Evolutionary conservation across 2,888 invertebrate species (phyloP).

Genomic region (Stictocephala bisonia): DNA sequence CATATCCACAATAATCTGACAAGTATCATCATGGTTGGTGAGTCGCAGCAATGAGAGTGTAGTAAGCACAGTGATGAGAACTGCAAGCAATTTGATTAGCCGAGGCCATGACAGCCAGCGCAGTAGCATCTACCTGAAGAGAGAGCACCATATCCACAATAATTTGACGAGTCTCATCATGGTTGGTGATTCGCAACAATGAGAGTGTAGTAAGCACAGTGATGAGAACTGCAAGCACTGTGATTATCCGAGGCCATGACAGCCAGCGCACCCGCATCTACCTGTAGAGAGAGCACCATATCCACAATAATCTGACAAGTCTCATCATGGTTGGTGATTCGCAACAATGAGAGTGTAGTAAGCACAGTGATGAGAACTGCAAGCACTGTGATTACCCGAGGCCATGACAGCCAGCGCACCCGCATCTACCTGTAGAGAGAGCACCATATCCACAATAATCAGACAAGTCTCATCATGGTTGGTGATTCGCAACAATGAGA

Average conservation of each 20-base stretch:
- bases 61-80: not conserved
- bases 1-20: too few species aligned
- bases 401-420: not conserved
- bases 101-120: conserved; percentile 1
- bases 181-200: not conserved
- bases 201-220: not conserved
- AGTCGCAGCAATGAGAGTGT: not conserved
- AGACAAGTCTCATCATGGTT: too few species aligned
- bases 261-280: conserved; percentile 17
- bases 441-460: too few species aligned
- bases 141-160: not conserved
- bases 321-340: not conserved
- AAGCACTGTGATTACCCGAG: not conserved
- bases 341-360: not conserved
- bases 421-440: not conserved
- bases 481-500: not conserved
- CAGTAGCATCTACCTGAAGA: not conserved
- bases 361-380: not conserved
- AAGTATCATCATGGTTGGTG: too few species aligned
- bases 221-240: not conserved
- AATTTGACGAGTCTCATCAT: too few species aligned
- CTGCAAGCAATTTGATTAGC: not conserved
- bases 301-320: too few species aligned
- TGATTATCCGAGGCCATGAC: not conserved
- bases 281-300: not conserved